Conservation (phyloP, 2,888 invertebrate species). For the Buathra laborator region DNA sequence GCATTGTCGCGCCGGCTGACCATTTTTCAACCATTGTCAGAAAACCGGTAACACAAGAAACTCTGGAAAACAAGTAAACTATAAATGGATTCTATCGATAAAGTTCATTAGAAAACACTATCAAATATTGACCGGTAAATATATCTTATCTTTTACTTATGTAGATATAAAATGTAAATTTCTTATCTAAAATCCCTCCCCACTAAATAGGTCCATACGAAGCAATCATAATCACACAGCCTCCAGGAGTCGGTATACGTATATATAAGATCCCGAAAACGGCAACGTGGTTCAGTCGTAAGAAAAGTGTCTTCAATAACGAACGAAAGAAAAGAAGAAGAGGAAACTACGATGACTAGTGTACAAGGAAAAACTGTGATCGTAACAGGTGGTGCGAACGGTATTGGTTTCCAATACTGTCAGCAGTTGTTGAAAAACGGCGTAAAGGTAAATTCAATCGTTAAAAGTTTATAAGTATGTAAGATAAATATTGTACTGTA, state of each 20-base stretch:
- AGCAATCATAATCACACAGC: not conserved
- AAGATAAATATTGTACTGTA: not conserved
- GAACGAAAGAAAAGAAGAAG: not conserved
- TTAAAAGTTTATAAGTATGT: not conserved
- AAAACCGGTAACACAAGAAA: too few species aligned
- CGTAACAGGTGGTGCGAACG: constrained; percentile 87
- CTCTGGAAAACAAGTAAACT: too few species aligned
- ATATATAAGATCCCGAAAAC: too few species aligned
- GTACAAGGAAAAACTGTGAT: constrained; percentile 73
- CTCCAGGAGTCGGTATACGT: not conserved
- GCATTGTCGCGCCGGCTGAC: too few species aligned
- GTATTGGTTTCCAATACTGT: constrained; percentile 86
- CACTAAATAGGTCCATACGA: too few species aligned
- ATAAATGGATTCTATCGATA: too few species aligned
- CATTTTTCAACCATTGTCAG: too few species aligned
- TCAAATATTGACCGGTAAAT: too few species aligned
- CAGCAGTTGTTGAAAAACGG: constrained; percentile 85
- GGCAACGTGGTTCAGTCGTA: not conserved
- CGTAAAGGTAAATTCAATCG: constrained; percentile 73
- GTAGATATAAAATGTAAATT: not conserved
- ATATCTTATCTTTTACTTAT: not conserved
- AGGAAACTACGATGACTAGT: constrained; percentile 22
- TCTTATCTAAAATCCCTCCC: too few species aligned
- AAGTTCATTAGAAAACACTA: not conserved
- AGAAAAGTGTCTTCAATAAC: not conserved